Percentiles rank a stretch among this genome's conserved stretches.
These are phyloP conservation scores for Cinara cedri DNA, from an alignment of 2,888 invertebrate species.

Conservation along the genomic window DNA sequence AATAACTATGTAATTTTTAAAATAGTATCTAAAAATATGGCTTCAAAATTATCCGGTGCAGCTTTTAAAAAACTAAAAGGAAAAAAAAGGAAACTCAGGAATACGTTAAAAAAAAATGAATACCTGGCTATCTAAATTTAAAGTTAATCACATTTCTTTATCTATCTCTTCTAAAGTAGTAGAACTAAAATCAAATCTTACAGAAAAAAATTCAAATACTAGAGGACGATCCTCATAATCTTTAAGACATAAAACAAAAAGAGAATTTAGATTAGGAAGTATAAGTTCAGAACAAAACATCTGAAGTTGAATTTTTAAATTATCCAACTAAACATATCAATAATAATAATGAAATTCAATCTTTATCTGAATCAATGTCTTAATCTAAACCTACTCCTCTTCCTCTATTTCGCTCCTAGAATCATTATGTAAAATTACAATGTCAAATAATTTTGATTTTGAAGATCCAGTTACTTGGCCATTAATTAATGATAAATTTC, in stretches of 20 bases:
- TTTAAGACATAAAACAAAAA: background rate
- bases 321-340: background rate
- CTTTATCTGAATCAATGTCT: background rate
- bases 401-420: slow-evolving; percentile 15
- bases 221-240: background rate
- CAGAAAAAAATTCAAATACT: background rate
- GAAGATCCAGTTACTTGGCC: slow-evolving; percentile 17
- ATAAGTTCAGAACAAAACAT: background rate
- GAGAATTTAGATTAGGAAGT: background rate
- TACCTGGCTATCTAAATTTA: slow-evolving; percentile 5
- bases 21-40: slow-evolving; percentile 4
- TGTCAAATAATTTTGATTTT: slow-evolving; percentile 13
- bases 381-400: background rate
- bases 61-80: slow-evolving; percentile 17
- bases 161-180: slow-evolving; percentile 4
- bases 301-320: background rate
- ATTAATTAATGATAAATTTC: slow-evolving; percentile 22
- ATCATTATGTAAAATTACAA: slow-evolving; percentile 13
- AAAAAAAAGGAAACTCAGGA: slow-evolving; percentile 11
- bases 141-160: slow-evolving; percentile 1
- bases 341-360: slow-evolving; percentile 13
- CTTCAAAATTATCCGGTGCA: slow-evolving; percentile 7
- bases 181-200: background rate
- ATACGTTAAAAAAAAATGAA: slow-evolving; percentile 20
- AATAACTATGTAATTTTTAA: background rate